Evolutionary conservation across 2,797 vertebrate genomes (phyloP), one percentile per base, ranked within the genome.

Genomic region (Crenuchus spilurus): DNA sequence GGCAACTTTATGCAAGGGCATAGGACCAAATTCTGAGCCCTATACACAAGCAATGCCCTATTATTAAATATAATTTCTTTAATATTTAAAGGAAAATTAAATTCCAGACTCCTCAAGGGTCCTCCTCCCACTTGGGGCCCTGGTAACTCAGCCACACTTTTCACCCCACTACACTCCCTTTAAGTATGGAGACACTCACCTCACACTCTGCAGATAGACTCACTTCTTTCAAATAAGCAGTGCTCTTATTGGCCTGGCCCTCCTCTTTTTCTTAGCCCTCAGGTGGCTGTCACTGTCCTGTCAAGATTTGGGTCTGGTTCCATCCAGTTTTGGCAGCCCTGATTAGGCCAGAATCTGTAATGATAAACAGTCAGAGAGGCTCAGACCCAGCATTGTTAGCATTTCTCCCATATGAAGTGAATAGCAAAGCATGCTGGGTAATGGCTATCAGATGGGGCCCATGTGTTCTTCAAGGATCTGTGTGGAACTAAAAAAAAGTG

Each of bases 351-450:
- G 85, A 88, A 83, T 84, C 54, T 89, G 80, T 92, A 93, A 93
- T 91, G 92, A 91, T 92, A 93, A 95, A 94, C 92, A 93, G 92
- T 88, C 93, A 91, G 87, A 88, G 89, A 92, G 90, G 89, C 90
- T 91, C 88, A 91, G 90, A 88, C 86, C 82, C 88, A 91, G 90
- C 88, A 88, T 89, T 92, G 90, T 89, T 88, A 90, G 90, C 90
- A 91, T 91, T 93, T 91, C 91, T 91, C 72, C 72, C 78, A 74
- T 84, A 78, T 75, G 81, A 73, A 75, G 48, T 54, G 76, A 74
- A 76, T 70, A 80, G 70, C 67, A 78, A 77, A 76, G 67, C 67
- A 78, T 67, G 64, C 35, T 69, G 72, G 74, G 52, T 83, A 82
- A 83, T 83, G 55, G 67, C 46, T 83, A 62, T 79, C 84, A 82